Evolutionary conservation across 2,797 vertebrate genomes (phyloP), one percentile per base, ranked within the genome.

Genomic region (Apogon hyalosoma): DNA sequence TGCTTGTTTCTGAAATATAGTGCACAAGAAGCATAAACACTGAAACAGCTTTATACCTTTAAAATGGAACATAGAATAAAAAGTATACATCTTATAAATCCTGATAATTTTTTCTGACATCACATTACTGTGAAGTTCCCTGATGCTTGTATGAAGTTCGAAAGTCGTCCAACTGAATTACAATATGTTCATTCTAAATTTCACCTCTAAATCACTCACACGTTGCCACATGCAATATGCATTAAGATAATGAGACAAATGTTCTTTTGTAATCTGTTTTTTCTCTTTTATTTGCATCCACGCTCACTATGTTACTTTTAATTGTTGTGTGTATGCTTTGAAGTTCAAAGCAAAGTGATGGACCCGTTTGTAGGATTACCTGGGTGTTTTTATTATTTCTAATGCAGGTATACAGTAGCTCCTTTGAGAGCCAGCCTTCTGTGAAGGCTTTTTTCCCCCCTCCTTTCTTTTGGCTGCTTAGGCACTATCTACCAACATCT

Each of bases 281-380:
- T 71, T 28, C 28, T 40, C 60, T 70, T 85, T 66, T 47, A 57
- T 91, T 87, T 84, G 80, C 72, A 81, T 85, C 76, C 80, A 46
- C 56, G 33, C 69, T 62, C 63, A 61, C 83, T 87, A 77, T 84
- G 86, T 86, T 80, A 69, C 73, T 90, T 88, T 91, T 93, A 93
- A 94, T 94, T 93, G 87, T 92, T 87, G 78, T 87, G 79, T 76
- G 68, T 73, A 72, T 91, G 90, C 90, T 92, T 94, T 94, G 92
- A 94, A 91, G 92, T 94, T 94, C 92, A 94, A 94, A 94, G 92
- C 82, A 85, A 86, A 91, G 61, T 84, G 82, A 88, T 87, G 64
- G 81, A 85, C 81, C 85, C 71, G 78, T 93, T 93, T 90, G 83
- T 90, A 79, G 89, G 88, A 92, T 92, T 92, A 92, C 87, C 76